These are phyloP conservation scores for Aselliscus stoliczkanus DNA, from an alignment of 2,797 vertebrate species.

Conservation along the genomic window DNA sequence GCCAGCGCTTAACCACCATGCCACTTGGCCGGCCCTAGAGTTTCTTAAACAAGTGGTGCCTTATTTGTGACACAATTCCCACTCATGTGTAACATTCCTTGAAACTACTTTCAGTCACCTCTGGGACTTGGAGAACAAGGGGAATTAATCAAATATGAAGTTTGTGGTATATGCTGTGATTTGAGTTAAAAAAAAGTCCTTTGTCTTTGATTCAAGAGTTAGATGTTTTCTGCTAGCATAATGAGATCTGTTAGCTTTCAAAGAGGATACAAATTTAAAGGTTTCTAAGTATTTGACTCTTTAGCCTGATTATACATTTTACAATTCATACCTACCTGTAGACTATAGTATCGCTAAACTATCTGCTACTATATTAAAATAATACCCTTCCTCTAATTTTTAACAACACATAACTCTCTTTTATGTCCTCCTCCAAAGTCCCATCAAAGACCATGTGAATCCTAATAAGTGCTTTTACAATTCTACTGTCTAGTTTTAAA, in stretches of 20 bases:
- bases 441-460: background rate
- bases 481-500: background rate
- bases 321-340: background rate
- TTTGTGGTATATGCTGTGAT: background rate
- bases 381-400: background rate
- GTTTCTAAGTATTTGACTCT: background rate
- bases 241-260: background rate
- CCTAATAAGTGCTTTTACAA: background rate
- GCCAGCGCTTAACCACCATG: too few species aligned
- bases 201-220: background rate
- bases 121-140: background rate
- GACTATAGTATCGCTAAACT: background rate
- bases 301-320: background rate
- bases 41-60: background rate
- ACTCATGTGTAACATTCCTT: background rate
- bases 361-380: background rate
- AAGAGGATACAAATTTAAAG: background rate
- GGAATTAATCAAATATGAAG: background rate
- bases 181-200: background rate
- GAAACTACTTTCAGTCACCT: background rate
- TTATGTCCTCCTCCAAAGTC: rapidly evolving
- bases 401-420: background rate
- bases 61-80: background rate
- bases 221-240: background rate
- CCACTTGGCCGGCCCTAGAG: too few species aligned